phyloP scores from a whole-genome alignment of 1,140 invertebrate species.

The Mamestra configurata region DNA sequence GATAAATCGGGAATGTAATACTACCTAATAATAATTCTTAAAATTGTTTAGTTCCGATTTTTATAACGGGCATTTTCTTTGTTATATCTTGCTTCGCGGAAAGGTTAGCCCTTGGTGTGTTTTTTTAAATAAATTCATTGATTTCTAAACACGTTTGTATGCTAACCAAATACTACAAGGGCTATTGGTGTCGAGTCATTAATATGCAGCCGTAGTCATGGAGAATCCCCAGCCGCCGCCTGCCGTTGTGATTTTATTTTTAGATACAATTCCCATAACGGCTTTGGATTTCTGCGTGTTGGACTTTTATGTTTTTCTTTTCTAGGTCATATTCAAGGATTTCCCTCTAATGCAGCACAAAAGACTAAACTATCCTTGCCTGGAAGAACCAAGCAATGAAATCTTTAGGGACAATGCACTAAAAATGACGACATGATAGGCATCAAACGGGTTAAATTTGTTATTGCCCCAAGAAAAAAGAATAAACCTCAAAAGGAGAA shows the following conservation, averaged over 20 bases:
- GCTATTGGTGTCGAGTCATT: not conserved
- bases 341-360: no score
- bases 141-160: not conserved
- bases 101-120: not conserved
- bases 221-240: not conserved
- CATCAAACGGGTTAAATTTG: not conserved
- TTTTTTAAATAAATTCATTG: conserved; percentile 1
- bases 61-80: not conserved
- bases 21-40: conserved; percentile 27
- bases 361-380: no score
- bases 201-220: not conserved
- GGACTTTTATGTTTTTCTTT: not conserved
- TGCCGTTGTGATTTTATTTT: not conserved
- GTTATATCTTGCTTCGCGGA: not conserved
- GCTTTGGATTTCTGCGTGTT: not conserved
- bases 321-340: no score
- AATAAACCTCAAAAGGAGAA: conserved; percentile 26
- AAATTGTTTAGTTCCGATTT: conserved; percentile 6
- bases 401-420: no score
- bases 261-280: not conserved
- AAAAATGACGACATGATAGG: no score
- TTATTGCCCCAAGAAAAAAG: not conserved
- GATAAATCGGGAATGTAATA: conserved; percentile 17
- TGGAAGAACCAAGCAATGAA: no score
- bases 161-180: not conserved